phyloP scores from a whole-genome alignment of 2,888 invertebrate species.

The Euzophera pinguis region DNA sequence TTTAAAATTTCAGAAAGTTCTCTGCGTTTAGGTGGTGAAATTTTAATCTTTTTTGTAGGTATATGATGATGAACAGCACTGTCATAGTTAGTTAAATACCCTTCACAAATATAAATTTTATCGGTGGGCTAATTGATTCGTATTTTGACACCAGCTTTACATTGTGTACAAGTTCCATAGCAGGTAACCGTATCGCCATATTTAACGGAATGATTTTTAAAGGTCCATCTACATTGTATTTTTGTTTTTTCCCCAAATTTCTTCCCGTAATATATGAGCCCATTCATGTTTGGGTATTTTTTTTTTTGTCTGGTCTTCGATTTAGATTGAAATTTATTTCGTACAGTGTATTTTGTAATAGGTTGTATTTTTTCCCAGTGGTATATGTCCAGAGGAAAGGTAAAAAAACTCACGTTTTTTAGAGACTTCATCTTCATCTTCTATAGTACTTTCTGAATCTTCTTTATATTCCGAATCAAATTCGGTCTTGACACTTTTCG shows the following conservation, averaged over 20 bases:
- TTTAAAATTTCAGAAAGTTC: no score
- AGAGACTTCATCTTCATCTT: no score
- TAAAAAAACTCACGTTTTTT: no score
- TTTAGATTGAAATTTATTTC: no score
- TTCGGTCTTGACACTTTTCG: neutral
- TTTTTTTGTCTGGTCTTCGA: neutral
- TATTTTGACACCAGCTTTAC: constrained; percentile 9
- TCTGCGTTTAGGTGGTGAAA: neutral
- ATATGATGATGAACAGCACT: neutral
- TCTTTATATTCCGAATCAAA: no score
- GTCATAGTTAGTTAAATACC: neutral
- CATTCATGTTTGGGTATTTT: neutral
- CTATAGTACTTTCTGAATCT: no score
- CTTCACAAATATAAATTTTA: constrained; percentile 2
- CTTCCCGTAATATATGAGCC: neutral
- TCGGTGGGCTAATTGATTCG: constrained; percentile 13
- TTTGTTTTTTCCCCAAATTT: neutral
- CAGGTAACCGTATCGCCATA: neutral
- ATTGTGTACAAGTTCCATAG: constrained; percentile 6
- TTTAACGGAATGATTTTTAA: neutral
- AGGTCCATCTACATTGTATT: constrained; percentile 4
- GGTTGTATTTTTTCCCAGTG: neutral
- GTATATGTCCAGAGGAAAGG: neutral
- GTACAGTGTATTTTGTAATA: no score
- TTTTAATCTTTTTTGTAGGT: neutral